Base-by-base conservation (phyloP, 2,797 vertebrate species). In the Acropternis orthonyx region DNA sequence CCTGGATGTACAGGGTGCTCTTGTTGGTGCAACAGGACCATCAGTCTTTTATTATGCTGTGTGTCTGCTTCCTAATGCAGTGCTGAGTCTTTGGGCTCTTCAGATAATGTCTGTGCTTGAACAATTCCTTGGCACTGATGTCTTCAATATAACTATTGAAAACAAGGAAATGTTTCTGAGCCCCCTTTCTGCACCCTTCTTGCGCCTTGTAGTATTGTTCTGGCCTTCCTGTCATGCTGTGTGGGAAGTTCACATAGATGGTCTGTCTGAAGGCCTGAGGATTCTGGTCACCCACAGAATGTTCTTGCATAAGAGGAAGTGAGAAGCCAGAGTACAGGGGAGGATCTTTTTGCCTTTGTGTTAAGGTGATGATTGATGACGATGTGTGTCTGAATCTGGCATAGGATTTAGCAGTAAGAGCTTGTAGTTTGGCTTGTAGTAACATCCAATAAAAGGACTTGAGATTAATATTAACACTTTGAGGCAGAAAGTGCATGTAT, bases 51-150 rank as follows among this genome's bases (percentile, higher is more conserved):
- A n/a, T 52, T 1, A 3, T 37, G 65, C 5, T 49, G 1, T 19
- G 32, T 56, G 23, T 88, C 20, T 77, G 61, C 28, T 77, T 41
- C 72, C 36, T 76, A 65, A 67, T 49, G 41, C 59, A 19, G 55
- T 41, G 71, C 46, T 90, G 77, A 84, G 41, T 56, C 61, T 72
- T 93, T 49, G 36, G 21, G 12, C 22, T 88, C 27, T 69, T 96
- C 62, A 46, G 27, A 39, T 37, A 46, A 30, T 17, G 6, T 7
- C 4, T 62, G 54, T 0, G 0, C 63, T 76, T 77, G 37, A 80
- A 14, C 2, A 9, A 14, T 71, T 62, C 51, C 26, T 83, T 92
- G 52, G 16, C 9, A 24, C 22, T 55, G 22, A 30, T 43, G 36
- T 55, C 32, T 88, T 75, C 48, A 41, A 0, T 55, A 18, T 43